A percentile compares a stretch with the other conserved stretches of the same genome.
Evolutionary conservation across 2,113 vertebrate genomes (phyloP).

Genomic region (Chionomys nivalis): DNA sequence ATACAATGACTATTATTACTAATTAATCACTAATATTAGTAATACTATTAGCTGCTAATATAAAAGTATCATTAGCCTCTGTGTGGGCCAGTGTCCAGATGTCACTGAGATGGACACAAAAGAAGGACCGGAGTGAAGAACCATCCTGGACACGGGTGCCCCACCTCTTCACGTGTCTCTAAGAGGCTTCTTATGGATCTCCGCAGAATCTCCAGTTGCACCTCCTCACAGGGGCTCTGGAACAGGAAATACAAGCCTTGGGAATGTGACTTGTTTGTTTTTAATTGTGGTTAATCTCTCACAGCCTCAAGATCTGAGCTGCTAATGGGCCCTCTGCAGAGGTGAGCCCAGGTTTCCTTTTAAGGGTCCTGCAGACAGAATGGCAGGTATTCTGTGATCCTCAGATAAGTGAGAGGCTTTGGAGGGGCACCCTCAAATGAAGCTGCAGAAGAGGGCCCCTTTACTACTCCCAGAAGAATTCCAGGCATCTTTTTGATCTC

Average conservation of each 20-base stretch:
- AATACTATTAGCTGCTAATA: neutral
- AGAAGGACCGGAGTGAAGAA: neutral
- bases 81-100: neutral
- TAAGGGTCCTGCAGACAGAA: neutral
- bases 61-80: neutral
- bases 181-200: neutral
- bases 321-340: neutral
- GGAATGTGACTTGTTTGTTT: too few species aligned
- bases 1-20: neutral
- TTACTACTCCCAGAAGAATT: conserved; percentile 48
- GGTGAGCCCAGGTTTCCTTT: neutral
- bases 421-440: neutral
- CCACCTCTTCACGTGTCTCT: fast-evolving
- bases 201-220: neutral
- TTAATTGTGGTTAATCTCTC: neutral
- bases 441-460: neutral
- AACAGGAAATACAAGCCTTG: conserved; percentile 12
- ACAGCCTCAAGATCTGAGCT: neutral
- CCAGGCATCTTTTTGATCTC: conserved; percentile 58
- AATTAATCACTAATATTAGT: neutral
- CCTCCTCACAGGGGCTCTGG: neutral
- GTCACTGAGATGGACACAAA: neutral
- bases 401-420: neutral
- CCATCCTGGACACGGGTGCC: fast-evolving
- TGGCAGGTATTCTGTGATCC: neutral